Base-by-base conservation (phyloP, 2,888 invertebrate genomes). In the Helicoverpa assulta region DNA sequence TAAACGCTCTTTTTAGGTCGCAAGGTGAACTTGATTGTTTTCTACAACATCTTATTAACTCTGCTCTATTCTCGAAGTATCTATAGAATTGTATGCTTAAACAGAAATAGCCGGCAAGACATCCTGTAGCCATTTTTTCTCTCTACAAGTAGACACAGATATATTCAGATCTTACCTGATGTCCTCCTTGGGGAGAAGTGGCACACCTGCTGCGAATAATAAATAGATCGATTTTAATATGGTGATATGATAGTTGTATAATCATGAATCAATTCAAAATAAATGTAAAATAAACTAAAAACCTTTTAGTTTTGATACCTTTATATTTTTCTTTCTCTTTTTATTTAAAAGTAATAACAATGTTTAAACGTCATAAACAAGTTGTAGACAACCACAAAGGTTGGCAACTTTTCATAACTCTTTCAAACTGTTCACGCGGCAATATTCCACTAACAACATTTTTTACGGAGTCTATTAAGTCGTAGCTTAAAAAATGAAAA, bases 11-110 rank as follows among this genome's bases (percentile, higher is more conserved):
- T 85, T 83, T 76, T 77, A 71, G 79, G 75, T 70, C 65, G 76
- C 82, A 79, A 86, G 77, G 84, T 86, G 80, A 84, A 70, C 78
- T 75, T 84, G 80, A 85, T 89, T 87, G 88, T 87, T 81, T 80
- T 77, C 79, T 89, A 87, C 85, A 82, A 77, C 73, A 72, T 82
- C 85, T 86, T 84, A 87, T 86, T 88, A 88, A 84, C 73, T 70
- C 52, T 63, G 33, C 61, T 59, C 70, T 68, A 50, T 7, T 14
- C 14, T 40, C 33, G 6, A 26, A 26, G 33, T 33, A 33, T 10
- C 40, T 40, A 62, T 58, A 58, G 64, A 74, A 79, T 80, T 80
- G 57, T 71, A 63, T 73, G 61, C 63, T 18, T 26, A 19, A 14
- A 40, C 40, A 40, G 14, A 40, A 40, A 62, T 56, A 21, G 16